Evolutionary conservation across 2,797 vertebrate species (phyloP), one percentile per base, ranked within the genome.

Genomic region (Sebastes matsubarae): DNA sequence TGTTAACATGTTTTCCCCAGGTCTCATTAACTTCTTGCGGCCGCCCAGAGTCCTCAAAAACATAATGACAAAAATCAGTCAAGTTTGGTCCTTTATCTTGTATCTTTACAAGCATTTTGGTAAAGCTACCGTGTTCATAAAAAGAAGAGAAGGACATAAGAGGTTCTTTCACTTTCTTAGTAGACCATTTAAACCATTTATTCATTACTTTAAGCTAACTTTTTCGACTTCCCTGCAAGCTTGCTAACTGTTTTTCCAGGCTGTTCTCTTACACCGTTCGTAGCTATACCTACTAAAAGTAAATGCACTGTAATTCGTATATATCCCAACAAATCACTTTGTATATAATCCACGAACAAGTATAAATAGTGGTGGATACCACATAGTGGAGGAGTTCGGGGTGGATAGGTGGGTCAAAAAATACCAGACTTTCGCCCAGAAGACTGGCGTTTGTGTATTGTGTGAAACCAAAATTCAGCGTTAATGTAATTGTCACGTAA

Each of bases 1-100:
- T 2, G 68, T 72, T 81, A 64, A 30, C 72, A 50, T 79, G 66
- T 82, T 78, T 75, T 81, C 46, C 30, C 25, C n/a, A 71, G 52
- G 36, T 76, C 67, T 66, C 61, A 52, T 34, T 24, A 50, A 34
- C 61, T 54, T 72, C 46, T 42, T 4, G 4, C 22, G 36, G 60
- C 61, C 38, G 30, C 61, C 60, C 52, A 54, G 10, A 36, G 46
- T 76, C 72, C 60, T 70, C 58, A 59, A 76, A 68, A 72, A 77
- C 10, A 72, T 54, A 29, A 77, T 65, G 64, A 54, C 42, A 77
- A 11, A 77, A 78, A 60, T 18, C 27, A 60, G 6, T 67, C 13
- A 27, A 4, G 16, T 54, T 42, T 32, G 11, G n/a, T 54, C n/a
- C n/a, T 68, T 68, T 29, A n/a, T 46, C 29, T 8, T 72, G 32